phyloP scores from a whole-genome alignment of 2,797 vertebrate species.

The Sebastes trivittatus region DNA sequence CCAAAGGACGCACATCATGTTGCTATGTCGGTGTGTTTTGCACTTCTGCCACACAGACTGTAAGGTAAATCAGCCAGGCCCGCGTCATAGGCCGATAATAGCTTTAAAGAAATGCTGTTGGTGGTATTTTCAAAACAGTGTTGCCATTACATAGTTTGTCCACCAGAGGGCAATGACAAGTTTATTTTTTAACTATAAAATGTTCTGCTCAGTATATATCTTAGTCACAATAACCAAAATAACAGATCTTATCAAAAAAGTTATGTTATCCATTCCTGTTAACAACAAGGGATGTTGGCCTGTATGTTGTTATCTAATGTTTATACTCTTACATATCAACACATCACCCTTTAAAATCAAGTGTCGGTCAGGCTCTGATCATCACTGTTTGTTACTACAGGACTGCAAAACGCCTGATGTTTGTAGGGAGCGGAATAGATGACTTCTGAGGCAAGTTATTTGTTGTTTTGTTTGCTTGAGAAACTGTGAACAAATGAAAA shows the following conservation, averaged over 20 bases:
- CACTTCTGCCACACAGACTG: no score
- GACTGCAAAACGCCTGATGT: no score
- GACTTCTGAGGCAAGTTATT: neutral
- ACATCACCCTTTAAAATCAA: neutral
- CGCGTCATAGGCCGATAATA: neutral
- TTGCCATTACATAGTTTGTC: neutral
- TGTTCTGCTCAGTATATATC: neutral
- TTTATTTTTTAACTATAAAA: neutral
- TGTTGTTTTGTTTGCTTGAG: neutral
- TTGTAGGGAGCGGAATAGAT: neutral
- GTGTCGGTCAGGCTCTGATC: neutral
- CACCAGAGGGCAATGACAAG: conserved; percentile 6
- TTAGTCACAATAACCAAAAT: neutral
- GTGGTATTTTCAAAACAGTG: neutral
- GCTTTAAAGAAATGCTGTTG: neutral
- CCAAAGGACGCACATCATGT: no score
- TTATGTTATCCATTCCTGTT: neutral
- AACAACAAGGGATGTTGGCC: neutral
- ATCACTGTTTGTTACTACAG: neutral
- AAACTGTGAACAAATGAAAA: neutral
- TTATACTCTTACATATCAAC: neutral
- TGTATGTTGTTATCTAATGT: neutral
- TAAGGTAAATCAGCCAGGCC: neutral
- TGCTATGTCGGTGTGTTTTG: no score
- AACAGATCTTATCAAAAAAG: neutral